Evolutionary conservation across 2,797 vertebrate genomes (phyloP).

Genomic region (Cyprinodon diabolis): DNA sequence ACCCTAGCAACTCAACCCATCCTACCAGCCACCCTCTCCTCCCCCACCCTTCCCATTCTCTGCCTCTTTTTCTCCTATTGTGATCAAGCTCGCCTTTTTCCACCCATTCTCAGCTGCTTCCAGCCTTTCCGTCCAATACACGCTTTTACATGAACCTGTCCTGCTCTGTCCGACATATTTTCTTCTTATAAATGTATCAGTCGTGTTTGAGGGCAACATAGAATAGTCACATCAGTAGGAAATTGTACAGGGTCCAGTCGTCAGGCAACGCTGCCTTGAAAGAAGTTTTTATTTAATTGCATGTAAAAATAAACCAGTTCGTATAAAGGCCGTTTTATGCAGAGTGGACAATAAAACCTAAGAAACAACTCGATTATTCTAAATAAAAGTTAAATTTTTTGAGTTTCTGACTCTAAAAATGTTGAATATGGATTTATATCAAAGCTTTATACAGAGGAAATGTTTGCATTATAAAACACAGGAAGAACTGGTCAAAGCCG

Average conservation of each 20-base stretch:
- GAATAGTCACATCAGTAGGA: background rate
- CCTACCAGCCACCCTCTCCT: slow-evolving; percentile 46
- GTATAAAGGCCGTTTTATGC: background rate
- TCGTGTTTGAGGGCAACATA: background rate
- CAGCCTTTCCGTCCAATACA: background rate
- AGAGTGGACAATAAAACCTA: background rate
- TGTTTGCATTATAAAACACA: background rate
- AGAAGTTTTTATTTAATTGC: background rate
- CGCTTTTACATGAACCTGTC: background rate
- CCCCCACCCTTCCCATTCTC: slow-evolving; percentile 52
- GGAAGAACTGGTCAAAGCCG: background rate
- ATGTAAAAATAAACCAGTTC: background rate
- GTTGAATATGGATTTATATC: background rate
- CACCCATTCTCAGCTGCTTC: slow-evolving; percentile 12
- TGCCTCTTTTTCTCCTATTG: slow-evolving; percentile 32
- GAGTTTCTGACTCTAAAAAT: background rate
- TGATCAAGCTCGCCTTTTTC: slow-evolving; percentile 9
- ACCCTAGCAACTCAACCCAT: slow-evolving; percentile 72
- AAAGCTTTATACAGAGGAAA: background rate
- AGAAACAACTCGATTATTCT: background rate
- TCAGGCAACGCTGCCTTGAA: background rate
- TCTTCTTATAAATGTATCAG: slow-evolving; percentile 13
- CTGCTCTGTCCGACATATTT: background rate
- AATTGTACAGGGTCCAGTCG: no score
- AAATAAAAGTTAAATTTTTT: background rate